Evolutionary conservation across 2,888 invertebrate genomes (phyloP).

Genomic region (Synergus itoensis): DNA sequence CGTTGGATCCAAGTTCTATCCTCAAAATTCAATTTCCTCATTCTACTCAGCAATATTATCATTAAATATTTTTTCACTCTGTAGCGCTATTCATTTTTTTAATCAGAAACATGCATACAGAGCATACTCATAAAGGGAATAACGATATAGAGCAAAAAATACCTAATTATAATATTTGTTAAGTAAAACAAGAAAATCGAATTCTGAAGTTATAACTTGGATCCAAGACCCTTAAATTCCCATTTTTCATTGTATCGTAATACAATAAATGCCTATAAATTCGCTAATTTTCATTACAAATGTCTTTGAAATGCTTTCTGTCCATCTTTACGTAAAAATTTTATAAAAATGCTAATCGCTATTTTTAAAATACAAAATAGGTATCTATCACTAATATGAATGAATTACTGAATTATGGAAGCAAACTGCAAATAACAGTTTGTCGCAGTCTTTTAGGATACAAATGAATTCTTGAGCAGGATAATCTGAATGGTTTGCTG

Average conservation of each 20-base stretch:
- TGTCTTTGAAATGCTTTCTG: conserved; percentile 52
- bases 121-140: too few relatives aligned
- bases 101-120: too few relatives aligned
- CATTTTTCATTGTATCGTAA: neutral
- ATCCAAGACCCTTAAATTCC: neutral
- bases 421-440: conserved; percentile 10
- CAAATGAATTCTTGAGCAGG: conserved; percentile 6
- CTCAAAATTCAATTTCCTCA: too few relatives aligned
- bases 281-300: neutral
- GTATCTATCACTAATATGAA: neutral
- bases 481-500: neutral
- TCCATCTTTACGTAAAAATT: conserved; percentile 2
- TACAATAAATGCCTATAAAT: neutral
- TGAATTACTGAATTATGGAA: neutral
- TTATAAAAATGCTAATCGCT: conserved; percentile 5
- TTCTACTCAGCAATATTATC: too few relatives aligned
- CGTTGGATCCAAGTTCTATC: too few relatives aligned
- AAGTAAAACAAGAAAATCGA: too few relatives aligned
- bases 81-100: too few relatives aligned
- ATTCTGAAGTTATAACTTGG: too few relatives aligned
- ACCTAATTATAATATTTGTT: too few relatives aligned
- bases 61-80: too few relatives aligned
- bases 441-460: conserved; percentile 29
- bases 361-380: conserved; percentile 2
- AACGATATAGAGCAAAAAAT: too few relatives aligned